Conservation (phyloP, 2,797 vertebrate species). For the Gambelia wislizenii region DNA sequence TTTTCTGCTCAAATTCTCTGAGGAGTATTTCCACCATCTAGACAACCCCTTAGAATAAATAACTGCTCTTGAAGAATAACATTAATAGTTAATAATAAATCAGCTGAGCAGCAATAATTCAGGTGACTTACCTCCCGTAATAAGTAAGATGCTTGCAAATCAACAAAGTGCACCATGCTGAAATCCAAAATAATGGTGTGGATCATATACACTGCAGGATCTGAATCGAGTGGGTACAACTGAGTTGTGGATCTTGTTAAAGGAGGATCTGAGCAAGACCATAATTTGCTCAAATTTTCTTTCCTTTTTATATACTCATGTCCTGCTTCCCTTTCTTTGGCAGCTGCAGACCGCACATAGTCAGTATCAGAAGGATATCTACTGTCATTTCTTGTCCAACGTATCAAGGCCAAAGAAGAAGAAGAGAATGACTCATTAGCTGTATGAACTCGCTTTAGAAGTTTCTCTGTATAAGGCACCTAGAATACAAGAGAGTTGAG, state of each 20-base stretch:
- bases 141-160: conserved; percentile 51
- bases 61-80: not conserved
- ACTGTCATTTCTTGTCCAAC: conserved; percentile 39
- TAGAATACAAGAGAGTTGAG: conserved; percentile 34
- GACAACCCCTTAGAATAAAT: no score
- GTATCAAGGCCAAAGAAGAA: conserved; percentile 47
- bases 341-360: not conserved
- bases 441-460: not conserved
- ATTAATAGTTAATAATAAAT: not conserved
- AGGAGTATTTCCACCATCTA: no score
- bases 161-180: conserved; percentile 74
- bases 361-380: not conserved
- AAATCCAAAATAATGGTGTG: conserved; percentile 77
- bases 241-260: conserved; percentile 29
- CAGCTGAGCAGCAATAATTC: not conserved
- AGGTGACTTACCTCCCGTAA: conserved; percentile 63
- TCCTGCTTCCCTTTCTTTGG: not conserved
- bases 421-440: conserved; percentile 20
- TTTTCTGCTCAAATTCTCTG: no score
- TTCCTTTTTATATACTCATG: not conserved
- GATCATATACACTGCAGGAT: not conserved
- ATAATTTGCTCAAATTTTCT: not conserved
- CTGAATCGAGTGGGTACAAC: not conserved
- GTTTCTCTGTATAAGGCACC: conserved; percentile 54
- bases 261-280: not conserved